A percentile compares a stretch with the other conserved stretches of the same genome.
Evolutionary conservation across 2,113 vertebrate genomes (phyloP).

Genomic region (Quiscalus mexicanus): DNA sequence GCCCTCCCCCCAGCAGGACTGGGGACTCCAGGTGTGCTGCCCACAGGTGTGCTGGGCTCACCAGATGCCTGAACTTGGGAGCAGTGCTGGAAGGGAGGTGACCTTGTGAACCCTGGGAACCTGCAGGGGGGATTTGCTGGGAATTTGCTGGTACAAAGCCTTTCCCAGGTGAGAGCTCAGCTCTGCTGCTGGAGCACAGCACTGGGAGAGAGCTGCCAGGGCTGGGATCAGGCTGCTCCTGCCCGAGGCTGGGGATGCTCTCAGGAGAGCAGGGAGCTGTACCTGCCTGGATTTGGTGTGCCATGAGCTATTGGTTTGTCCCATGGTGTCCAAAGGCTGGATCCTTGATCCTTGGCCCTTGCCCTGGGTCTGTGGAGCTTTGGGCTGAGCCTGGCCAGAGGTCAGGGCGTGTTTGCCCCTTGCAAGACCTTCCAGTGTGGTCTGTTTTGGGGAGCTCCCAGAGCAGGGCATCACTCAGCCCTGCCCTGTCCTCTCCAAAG

Average conservation of each 20-base stretch:
- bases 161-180: neutral
- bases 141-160: fast-evolving
- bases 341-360: neutral
- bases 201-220: neutral
- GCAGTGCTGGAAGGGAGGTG: neutral
- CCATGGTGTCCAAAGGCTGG: neutral
- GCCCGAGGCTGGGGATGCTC: neutral
- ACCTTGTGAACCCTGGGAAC: neutral
- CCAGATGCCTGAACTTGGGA: neutral
- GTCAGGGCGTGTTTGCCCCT: fast-evolving
- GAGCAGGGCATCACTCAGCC: neutral
- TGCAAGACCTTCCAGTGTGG: neutral
- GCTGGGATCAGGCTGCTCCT: neutral
- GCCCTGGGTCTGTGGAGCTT: neutral
- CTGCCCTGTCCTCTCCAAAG: neutral
- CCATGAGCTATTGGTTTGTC: fast-evolving
- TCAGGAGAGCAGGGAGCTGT: neutral
- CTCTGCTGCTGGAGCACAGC: neutral
- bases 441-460: neutral
- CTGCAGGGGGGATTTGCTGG: neutral
- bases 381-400: neutral
- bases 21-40: constrained; percentile 8
- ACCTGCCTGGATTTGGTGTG: neutral
- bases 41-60: neutral
- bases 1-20: neutral